phyloP scores from a whole-genome alignment of 2,888 invertebrate species.

The Caenorhabditis sp. region DNA sequence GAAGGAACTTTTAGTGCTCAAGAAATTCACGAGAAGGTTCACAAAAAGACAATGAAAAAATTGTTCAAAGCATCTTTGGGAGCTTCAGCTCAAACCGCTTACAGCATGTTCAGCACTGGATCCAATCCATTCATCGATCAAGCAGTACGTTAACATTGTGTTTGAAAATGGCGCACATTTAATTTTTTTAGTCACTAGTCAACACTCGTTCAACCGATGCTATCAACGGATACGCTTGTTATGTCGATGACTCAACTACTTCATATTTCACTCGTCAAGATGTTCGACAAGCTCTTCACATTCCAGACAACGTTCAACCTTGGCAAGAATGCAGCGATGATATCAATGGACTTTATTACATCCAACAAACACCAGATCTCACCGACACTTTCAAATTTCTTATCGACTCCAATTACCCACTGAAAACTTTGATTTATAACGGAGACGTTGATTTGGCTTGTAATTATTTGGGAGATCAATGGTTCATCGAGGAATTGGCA shows the following conservation, averaged over 20 bases:
- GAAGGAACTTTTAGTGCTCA: conserved; percentile 8
- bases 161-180: not conserved
- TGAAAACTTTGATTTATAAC: conserved; percentile 62
- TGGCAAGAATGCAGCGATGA: conserved; percentile 57
- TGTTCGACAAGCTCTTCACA: conserved; percentile 54
- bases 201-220: conserved; percentile 57
- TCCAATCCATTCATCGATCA: conserved; percentile 53
- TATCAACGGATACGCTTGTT: conserved; percentile 50
- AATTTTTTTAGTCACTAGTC: conserved; percentile 29
- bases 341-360: conserved; percentile 57
- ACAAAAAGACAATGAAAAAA: conserved; percentile 30
- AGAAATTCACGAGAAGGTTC: conserved; percentile 13
- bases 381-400: conserved; percentile 57
- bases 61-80: conserved; percentile 24
- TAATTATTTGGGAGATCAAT: conserved; percentile 64
- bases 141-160: conserved; percentile 32
- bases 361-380: conserved; percentile 59
- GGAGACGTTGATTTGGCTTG: conserved; percentile 65
- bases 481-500: conserved; percentile 58
- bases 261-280: conserved; percentile 44
- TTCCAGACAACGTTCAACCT: conserved; percentile 33
- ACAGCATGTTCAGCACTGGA: conserved; percentile 40
- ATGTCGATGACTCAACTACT: conserved; percentile 39
- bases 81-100: conserved; percentile 14
- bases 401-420: conserved; percentile 41